phyloP scores from a whole-genome alignment of 2,113 vertebrate species.

The Spea multiplicata region DNA sequence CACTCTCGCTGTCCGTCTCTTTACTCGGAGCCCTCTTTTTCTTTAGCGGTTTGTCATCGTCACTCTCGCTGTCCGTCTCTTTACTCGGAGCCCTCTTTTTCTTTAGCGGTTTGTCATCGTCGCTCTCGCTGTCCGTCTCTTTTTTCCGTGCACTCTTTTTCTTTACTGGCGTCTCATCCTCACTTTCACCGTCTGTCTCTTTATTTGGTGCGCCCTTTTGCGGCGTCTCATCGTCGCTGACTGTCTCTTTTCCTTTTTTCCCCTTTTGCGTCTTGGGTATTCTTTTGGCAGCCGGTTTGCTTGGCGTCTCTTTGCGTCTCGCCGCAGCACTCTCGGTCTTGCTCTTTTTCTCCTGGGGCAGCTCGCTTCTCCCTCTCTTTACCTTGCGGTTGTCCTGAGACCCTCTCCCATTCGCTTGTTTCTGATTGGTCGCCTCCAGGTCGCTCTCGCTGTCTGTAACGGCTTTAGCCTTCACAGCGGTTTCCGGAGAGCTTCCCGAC shows the following conservation, averaged over 20 bases:
- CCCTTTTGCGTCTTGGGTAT: background rate
- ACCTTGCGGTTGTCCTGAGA: too few species aligned
- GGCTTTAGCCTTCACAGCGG: background rate
- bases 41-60: background rate
- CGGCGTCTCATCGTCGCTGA: background rate
- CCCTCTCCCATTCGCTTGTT: background rate
- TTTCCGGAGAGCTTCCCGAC: conserved; percentile 24
- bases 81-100: background rate
- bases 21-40: background rate
- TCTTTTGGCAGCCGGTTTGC: too few species aligned
- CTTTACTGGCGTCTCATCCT: background rate
- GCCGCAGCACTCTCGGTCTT: background rate
- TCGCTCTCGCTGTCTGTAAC: background rate
- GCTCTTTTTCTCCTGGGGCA: background rate
- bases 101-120: conserved; percentile 20
- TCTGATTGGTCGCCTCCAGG: too few species aligned
- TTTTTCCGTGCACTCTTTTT: background rate
- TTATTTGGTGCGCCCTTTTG: background rate
- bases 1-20: background rate
- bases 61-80: background rate
- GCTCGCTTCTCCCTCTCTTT: background rate
- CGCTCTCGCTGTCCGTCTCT: background rate
- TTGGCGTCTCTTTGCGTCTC: background rate
- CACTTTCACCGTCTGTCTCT: background rate
- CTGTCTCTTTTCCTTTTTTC: background rate